Evolutionary conservation across 2,888 invertebrate genomes (phyloP), one percentile per base, ranked within the genome.

Genomic region (Eilema depressum): DNA sequence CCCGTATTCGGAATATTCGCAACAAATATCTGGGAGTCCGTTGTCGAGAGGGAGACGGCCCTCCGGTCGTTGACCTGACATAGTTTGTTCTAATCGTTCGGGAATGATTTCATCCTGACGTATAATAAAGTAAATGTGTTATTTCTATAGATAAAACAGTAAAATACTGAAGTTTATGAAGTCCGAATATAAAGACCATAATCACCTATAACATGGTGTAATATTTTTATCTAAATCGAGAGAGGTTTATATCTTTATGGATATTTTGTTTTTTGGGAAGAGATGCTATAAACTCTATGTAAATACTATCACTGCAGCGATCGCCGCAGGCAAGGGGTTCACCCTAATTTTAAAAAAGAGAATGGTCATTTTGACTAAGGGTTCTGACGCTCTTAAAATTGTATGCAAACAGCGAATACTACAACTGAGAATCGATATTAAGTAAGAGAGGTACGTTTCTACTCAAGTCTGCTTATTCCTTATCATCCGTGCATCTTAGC

Each of bases 11-110:
- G n/a, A 62, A 68, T 68, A 64, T 72, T 69, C 69, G 66, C 69
- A 63, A 62, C 62, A 65, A 68, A 70, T 71, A 77, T 77, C 63
- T 68, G 66, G n/a, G 72, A 71, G 69, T 63, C 68, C 62, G 65
- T 23, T 70, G 75, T 75, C 63, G 71, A 63, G 65, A 66, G 74
- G 70, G 71, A 53, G 66, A 28, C 75, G 69, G 47, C 77, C 79
- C 78, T 70, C 68, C 74, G 80, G 81, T 74, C 79, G 37, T 65
- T 74, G 77, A 79, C 75, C 80, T 72, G 72, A 72, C 72, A 72
- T 72, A 72, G 68, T 71, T 71, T 71, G 61, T 72, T 69, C 41
- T 72, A 68, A 69, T 69, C 68, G 66, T 66, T 66, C 59, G 62
- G 61, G 67, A 37, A 68, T 62, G 61, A 71, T 65, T 61, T 37